Conservation (phyloP, 2,113 vertebrate species). For the Accipiter virgatus region DNA sequence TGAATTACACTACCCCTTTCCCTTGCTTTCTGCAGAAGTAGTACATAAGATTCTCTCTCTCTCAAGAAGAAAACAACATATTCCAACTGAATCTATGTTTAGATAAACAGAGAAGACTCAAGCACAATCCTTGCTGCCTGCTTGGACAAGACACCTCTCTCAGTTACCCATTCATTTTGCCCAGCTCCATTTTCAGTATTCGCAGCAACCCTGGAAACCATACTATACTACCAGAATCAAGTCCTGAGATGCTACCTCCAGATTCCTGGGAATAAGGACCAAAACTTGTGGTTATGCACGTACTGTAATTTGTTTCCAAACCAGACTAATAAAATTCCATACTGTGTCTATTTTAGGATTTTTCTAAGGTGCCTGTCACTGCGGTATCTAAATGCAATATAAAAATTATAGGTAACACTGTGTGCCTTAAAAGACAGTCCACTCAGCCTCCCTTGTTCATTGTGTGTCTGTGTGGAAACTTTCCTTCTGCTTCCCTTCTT, state of each 20-base stretch:
- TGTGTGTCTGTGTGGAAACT: not conserved
- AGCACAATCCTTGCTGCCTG: not conserved
- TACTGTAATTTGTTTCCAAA: not conserved
- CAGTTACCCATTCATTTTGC: not conserved
- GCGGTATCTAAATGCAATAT: not conserved
- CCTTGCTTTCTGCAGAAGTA: not conserved
- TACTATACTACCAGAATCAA: not conserved
- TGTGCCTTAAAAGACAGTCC: not conserved
- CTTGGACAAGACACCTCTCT: not conserved
- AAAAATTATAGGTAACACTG: not conserved
- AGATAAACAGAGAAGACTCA: not conserved
- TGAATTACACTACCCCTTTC: not conserved
- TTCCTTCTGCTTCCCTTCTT: constrained; percentile 28
- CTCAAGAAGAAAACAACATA: not conserved
- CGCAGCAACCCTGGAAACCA: not conserved
- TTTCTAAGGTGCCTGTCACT: not conserved
- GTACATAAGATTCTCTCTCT: not conserved
- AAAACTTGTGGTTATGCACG: not conserved
- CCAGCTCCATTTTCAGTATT: not conserved
- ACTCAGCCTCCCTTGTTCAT: not conserved
- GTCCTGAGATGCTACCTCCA: not conserved
- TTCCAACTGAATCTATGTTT: not conserved
- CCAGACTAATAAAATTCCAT: not conserved
- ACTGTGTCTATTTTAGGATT: not conserved
- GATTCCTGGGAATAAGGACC: not conserved